Percentiles rank a stretch among this genome's conserved stretches.
Evolutionary conservation across 23 tunicate species (phyloP).

Genomic region (Ciona savignyi): DNA sequence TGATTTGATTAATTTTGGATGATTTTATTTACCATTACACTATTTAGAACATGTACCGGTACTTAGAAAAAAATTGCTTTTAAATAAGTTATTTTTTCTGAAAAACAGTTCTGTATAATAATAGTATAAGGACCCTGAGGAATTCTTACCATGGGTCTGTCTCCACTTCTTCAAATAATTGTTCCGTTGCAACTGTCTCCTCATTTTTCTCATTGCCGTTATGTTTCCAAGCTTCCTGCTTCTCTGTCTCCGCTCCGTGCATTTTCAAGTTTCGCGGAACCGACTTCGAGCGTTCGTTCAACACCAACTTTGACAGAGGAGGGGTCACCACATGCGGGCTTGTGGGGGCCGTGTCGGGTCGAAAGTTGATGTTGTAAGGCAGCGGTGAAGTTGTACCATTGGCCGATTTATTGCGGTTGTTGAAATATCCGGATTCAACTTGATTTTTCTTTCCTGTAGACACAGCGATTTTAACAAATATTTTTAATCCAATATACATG

Average conservation of each 20-base stretch:
- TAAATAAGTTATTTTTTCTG: neutral
- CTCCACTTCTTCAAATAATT: conserved; percentile 1
- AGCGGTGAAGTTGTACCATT: neutral
- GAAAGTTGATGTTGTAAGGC: conserved; percentile 1
- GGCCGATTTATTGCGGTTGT: conserved; percentile 7
- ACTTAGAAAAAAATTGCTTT: neutral
- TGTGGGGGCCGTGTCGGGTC: conserved; percentile 71
- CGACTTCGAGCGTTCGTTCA: conserved; percentile 40
- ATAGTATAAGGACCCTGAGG: too few species aligned
- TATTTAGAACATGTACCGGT: too few species aligned
- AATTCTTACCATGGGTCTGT: conserved; percentile 22
- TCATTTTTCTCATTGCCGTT: conserved; percentile 1
- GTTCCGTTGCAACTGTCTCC: conserved; percentile 11
- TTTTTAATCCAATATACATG: too few species aligned
- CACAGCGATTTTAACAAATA: too few species aligned
- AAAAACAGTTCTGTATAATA: too few species aligned
- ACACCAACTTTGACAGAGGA: conserved; percentile 8
- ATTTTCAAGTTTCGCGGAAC: conserved; percentile 38
- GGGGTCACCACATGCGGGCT: conserved; percentile 4
- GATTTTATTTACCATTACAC: too few species aligned
- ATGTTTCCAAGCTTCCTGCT: neutral
- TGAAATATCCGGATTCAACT: conserved; percentile 7
- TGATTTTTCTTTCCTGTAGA: neutral
- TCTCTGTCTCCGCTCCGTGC: neutral
- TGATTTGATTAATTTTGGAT: too few species aligned